A percentile compares a stretch with the other conserved stretches of the same genome.
Evolutionary conservation across 2,113 vertebrate species (phyloP).

Genomic region (Carassius carassius): DNA sequence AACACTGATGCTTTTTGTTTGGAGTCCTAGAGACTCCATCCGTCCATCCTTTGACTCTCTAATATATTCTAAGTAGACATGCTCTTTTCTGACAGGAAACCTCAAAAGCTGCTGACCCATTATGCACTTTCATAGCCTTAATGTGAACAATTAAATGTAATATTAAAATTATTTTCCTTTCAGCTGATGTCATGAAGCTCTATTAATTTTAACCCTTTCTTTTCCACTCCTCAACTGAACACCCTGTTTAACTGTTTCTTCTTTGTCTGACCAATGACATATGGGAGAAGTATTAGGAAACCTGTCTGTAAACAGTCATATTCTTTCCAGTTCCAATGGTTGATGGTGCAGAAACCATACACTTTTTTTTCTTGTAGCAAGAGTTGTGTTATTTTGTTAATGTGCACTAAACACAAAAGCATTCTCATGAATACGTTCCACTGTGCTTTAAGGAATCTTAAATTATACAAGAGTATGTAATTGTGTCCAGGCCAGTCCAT

Average conservation of each 20-base stretch:
- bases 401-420: not conserved
- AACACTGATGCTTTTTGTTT: not conserved
- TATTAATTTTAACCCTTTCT: not conserved
- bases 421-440: not conserved
- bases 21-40: too few species aligned
- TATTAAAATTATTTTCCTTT: not conserved
- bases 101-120: not conserved
- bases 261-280: not conserved
- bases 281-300: not conserved
- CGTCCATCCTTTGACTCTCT: not conserved
- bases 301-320: not conserved
- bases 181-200: not conserved
- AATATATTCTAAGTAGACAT: not conserved
- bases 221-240: not conserved
- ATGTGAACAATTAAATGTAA: not conserved
- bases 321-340: not conserved
- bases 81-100: not conserved
- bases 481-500: not conserved
- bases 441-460: not conserved
- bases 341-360: not conserved
- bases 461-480: conserved; percentile 6
- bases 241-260: not conserved
- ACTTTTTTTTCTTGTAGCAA: not conserved
- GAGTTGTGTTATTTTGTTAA: not conserved
- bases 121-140: not conserved